Conservation (phyloP, 2,113 vertebrate genomes). For the Pao palembangensis region DNA sequence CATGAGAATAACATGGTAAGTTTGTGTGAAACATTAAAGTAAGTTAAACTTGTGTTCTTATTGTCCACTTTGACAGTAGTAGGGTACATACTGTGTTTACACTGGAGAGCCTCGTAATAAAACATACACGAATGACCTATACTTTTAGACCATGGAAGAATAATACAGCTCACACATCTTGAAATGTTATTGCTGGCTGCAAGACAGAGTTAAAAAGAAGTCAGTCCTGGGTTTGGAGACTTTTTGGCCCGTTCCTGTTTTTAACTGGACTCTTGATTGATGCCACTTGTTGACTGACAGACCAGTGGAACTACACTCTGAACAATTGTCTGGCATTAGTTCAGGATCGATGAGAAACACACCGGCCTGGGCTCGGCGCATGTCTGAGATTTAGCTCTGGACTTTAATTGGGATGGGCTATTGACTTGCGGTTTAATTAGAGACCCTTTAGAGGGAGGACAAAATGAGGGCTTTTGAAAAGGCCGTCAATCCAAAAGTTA, state of each 20-base stretch:
- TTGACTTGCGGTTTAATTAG: constrained; percentile 64
- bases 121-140: neutral
- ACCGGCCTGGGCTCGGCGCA: constrained; percentile 19
- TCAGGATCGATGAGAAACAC: constrained; percentile 52
- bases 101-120: neutral
- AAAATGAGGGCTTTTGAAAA: neutral
- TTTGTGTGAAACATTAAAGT: no score
- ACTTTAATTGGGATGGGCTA: constrained; percentile 69
- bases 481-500: neutral
- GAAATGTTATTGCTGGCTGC: constrained; percentile 15
- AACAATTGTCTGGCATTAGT: constrained; percentile 45
- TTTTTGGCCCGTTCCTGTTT: constrained; percentile 41
- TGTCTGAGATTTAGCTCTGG: constrained; percentile 40
- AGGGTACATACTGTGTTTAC: no score
- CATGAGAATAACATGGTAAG: no score
- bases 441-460: constrained; percentile 4
- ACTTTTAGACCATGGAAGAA: neutral
- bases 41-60: no score
- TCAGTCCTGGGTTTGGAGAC: constrained; percentile 18
- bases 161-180: neutral
- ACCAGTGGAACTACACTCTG: constrained; percentile 28
- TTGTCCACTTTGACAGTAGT: no score
- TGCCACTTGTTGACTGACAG: constrained; percentile 51
- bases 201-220: constrained; percentile 22
- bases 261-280: constrained; percentile 51